Percentiles rank a stretch among this genome's conserved stretches.
Evolutionary conservation across 2,888 invertebrate species (phyloP).

Genomic region (Hirtodrosophila trivittata): DNA sequence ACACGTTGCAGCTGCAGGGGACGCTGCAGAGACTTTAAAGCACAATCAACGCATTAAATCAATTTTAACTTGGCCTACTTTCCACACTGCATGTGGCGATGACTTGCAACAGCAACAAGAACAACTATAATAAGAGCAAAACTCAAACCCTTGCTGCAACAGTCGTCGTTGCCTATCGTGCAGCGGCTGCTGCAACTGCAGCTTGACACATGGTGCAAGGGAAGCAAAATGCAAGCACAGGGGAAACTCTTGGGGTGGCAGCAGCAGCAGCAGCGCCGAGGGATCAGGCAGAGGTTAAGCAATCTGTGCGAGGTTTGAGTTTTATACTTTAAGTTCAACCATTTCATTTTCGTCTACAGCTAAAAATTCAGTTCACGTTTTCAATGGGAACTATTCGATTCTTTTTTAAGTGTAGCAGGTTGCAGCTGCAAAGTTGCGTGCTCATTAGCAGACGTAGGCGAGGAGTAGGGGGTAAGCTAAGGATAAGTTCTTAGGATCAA

Average conservation of each 20-base stretch:
- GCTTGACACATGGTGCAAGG: conserved; percentile 52
- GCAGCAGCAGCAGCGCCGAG: conserved; percentile 1
- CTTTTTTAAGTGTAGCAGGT: conserved; percentile 15
- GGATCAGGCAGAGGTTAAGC: conserved; percentile 43
- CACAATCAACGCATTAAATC: conserved; percentile 78
- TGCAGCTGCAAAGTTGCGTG: conserved; percentile 6
- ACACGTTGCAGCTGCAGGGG: conserved; percentile 46
- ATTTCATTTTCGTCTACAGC: conserved; percentile 11
- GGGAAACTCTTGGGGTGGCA: conserved; percentile 1
- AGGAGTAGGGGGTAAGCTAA: background rate
- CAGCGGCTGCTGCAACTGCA: conserved; percentile 42
- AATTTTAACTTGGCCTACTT: conserved; percentile 82
- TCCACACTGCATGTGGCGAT: conserved; percentile 21
- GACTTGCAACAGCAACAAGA: conserved; percentile 16
- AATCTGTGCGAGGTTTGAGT: conserved; percentile 56
- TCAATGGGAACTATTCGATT: conserved; percentile 38
- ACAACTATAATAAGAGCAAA: conserved; percentile 20
- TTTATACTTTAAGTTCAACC: conserved; percentile 32
- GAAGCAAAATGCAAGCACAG: conserved; percentile 24
- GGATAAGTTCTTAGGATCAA: no score
- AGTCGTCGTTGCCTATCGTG: conserved; percentile 29
- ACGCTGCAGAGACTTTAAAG: conserved; percentile 2
- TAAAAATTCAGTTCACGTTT: conserved; percentile 37
- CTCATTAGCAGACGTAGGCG: background rate
- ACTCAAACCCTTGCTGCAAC: conserved; percentile 52